Evolutionary conservation across 2,113 vertebrate genomes (phyloP), one percentile per base, ranked within the genome.

Genomic region (Struthidea cinerea): DNA sequence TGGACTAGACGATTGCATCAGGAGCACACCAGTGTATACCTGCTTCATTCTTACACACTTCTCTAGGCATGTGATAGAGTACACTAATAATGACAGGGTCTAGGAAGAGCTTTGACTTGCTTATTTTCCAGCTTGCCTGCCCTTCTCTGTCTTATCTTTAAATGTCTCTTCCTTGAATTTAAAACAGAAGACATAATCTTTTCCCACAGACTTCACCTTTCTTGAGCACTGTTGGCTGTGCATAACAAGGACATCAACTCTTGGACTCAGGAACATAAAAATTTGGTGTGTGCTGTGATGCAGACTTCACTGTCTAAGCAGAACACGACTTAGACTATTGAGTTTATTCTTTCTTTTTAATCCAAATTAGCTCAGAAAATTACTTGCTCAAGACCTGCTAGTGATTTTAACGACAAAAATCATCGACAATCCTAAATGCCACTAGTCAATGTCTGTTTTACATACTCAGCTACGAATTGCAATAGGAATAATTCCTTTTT

Each of bases 261-360:
- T 56, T 52, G 41, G n/a, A 56, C n/a, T 37, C 55, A 28, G 24
- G 15, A 85, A 35, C 8, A 68, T 23, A 24, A 94, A 85, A 82
- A 78, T 55, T 49, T 65, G 4, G 33, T 61, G 32, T 46, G 59
- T 70, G 28, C 70, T 93, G 20, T 46, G 30, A 67, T 78, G 33
- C 44, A 74, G 55, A 90, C 33, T 70, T 83, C 27, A 63, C 27
- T 50, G 12, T 19, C 55, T 55, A 16, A 84, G 49, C 42, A 52
- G 35, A 65, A 68, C 6, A 83, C 3, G 53, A 60, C 47, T 56
- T 37, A 64, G 57, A 76, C 13, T 30, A 64, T 7, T 71, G 70
- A 86, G 53, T 44, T 79, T 64, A 69, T 20, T 74, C 30, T 88
- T 90, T 64, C 22, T 68, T 92, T 92, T 47, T 6, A 82, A 80